phyloP scores from a whole-genome alignment of 2,888 invertebrate genomes.

The Trichogramma dendrolimi region DNA sequence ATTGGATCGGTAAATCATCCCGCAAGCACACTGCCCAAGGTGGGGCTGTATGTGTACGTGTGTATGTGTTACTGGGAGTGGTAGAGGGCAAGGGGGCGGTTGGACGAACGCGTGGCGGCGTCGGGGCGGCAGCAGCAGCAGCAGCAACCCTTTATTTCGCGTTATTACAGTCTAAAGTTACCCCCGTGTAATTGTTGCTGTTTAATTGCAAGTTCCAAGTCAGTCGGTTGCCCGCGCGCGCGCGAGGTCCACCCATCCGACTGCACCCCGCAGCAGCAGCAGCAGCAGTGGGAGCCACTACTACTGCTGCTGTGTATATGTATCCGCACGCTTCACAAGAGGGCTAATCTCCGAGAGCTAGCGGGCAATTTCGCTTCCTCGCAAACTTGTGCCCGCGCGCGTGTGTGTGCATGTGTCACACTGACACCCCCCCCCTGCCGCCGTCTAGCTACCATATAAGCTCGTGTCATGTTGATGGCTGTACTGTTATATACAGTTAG shows the following conservation, averaged over 20 bases:
- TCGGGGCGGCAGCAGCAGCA: neutral
- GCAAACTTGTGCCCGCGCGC: conserved; percentile 27
- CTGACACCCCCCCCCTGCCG: too few relatives aligned
- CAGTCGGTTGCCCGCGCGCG: conserved; percentile 35
- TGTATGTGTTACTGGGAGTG: neutral
- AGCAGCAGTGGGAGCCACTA: neutral
- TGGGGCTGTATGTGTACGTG: too few relatives aligned
- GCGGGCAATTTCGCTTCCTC: conserved; percentile 32
- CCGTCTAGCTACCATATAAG: too few relatives aligned
- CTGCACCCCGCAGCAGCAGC: neutral
- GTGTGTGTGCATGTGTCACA: too few relatives aligned
- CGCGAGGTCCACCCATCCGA: conserved; percentile 33
- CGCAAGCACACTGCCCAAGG: conserved; percentile 37
- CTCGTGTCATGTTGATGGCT: too few relatives aligned
- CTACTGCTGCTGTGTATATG: neutral
- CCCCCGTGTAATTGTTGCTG: conserved; percentile 53
- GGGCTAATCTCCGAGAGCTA: too few relatives aligned
- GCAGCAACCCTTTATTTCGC: conserved; percentile 51
- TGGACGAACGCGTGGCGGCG: conserved; percentile 5
- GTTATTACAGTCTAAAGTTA: conserved; percentile 54
- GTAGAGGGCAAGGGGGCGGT: neutral
- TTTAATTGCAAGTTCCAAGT: conserved; percentile 53
- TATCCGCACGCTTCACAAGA: too few relatives aligned
- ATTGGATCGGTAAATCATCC: conserved; percentile 54
- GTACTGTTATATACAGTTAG: too few relatives aligned